Conservation (phyloP, 2,888 invertebrate genomes). For the Xylophagus ater region DNA sequence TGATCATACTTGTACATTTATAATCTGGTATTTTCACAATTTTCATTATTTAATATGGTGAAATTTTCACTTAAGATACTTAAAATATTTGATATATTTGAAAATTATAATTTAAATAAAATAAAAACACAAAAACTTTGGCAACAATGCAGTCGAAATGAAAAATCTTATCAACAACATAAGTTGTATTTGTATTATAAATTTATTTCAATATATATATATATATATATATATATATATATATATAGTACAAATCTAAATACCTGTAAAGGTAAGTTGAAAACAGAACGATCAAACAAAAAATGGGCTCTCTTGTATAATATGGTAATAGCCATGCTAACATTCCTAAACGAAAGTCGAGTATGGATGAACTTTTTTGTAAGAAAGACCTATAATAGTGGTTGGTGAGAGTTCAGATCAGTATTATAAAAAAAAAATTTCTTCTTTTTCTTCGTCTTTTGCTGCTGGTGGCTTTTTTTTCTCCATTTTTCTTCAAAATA, state of each 20-base stretch:
- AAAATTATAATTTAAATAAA: no score
- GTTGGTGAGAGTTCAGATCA: neutral
- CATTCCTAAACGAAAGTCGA: constrained; percentile 8
- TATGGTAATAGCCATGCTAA: constrained; percentile 15
- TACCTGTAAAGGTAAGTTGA: constrained; percentile 6
- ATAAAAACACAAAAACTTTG: no score
- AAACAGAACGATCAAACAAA: neutral
- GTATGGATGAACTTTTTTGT: constrained; percentile 10
- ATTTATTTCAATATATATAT: no score
- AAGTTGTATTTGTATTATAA: neutral
- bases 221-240: no score
- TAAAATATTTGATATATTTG: neutral
- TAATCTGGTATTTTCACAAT: no score
- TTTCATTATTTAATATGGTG: no score
- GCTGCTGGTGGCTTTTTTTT: no score
- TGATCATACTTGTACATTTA: no score
- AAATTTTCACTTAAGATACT: no score
- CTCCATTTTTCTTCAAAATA: no score
- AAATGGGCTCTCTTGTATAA: constrained; percentile 11
- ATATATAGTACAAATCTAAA: no score
- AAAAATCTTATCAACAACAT: neutral
- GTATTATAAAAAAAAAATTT: neutral
- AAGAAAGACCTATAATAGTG: no score
- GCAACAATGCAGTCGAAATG: constrained; percentile 5
- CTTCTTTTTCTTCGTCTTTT: neutral